phyloP scores from a whole-genome alignment of 2,797 vertebrate species.

The Leucoraja ocellata region DNA sequence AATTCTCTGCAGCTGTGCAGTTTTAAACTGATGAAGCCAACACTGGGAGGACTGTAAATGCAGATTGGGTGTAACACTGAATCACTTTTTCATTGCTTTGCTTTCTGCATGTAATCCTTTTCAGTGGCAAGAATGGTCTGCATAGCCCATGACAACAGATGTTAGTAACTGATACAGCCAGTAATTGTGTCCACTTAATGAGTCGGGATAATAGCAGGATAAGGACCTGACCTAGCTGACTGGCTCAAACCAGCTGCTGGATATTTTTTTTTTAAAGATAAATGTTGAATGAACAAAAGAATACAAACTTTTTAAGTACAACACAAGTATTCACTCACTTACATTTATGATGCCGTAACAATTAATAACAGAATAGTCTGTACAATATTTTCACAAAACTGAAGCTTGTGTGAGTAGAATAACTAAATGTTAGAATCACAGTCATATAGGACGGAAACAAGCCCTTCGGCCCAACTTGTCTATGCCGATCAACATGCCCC shows the following conservation, averaged over 20 bases:
- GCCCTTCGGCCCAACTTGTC: too few species aligned
- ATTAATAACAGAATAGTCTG: neutral
- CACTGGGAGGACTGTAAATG: slow-evolving; percentile 39
- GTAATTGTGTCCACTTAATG: slow-evolving; percentile 56
- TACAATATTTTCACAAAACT: neutral
- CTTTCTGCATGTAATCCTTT: slow-evolving; percentile 60
- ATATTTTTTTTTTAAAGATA: neutral
- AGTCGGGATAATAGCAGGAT: slow-evolving; percentile 60
- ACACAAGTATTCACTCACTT: neutral
- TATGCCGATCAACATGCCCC: too few species aligned
- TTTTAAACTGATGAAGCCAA: slow-evolving; percentile 43
- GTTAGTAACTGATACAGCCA: slow-evolving; percentile 60
- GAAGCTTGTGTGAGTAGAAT: too few species aligned
- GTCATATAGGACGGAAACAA: too few species aligned
- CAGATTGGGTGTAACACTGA: slow-evolving; percentile 43
- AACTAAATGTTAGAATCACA: neutral
- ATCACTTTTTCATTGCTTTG: slow-evolving; percentile 48
- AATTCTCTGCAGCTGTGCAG: slow-evolving; percentile 53
- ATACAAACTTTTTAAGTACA: neutral
- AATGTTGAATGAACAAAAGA: slow-evolving; percentile 27
- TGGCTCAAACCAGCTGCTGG: slow-evolving; percentile 56
- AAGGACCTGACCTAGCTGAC: slow-evolving; percentile 51
- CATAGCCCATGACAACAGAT: slow-evolving; percentile 59
- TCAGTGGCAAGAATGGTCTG: slow-evolving; percentile 50
- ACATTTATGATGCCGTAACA: too few species aligned